Evolutionary conservation across 1,140 invertebrate species (phyloP).

Genomic region (Metaphire vulgaris): DNA sequence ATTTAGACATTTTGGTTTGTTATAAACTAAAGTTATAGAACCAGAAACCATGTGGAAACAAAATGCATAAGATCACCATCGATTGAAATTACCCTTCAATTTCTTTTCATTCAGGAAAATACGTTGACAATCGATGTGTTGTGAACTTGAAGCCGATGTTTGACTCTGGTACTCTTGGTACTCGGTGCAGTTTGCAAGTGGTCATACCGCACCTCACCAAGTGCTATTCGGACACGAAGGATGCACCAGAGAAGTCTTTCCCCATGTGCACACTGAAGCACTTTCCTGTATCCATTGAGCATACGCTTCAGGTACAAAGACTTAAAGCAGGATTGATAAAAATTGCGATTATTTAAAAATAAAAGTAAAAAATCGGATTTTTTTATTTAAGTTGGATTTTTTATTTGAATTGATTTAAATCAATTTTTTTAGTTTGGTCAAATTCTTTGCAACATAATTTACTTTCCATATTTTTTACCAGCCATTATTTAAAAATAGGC

Average conservation of each 20-base stretch:
- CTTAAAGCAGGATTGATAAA: slow-evolving; percentile 3
- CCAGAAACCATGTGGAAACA: no score
- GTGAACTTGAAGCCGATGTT: slow-evolving; percentile 93
- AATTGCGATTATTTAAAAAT: not conserved
- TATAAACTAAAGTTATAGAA: no score
- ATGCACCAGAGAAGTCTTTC: slow-evolving; percentile 96
- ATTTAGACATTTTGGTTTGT: no score
- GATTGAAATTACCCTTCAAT: slow-evolving; percentile 16
- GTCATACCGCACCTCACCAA: slow-evolving; percentile 86
- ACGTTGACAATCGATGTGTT: slow-evolving; percentile 95
- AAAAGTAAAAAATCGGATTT: not conserved
- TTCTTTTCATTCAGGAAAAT: slow-evolving; percentile 59
- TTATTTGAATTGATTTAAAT: no score
- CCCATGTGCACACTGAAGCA: slow-evolving; percentile 98
- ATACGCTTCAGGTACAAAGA: slow-evolving; percentile 71
- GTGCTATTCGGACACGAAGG: slow-evolving; percentile 94
- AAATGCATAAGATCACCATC: no score
- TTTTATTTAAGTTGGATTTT: no score
- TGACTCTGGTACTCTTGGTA: slow-evolving; percentile 96
- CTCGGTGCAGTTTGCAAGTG: slow-evolving; percentile 95
- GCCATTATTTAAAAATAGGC: no score
- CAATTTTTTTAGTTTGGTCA: slow-evolving; percentile 16
- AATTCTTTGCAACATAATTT: no score
- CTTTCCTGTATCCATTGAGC: slow-evolving; percentile 98
- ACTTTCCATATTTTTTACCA: no score